phyloP scores from a whole-genome alignment of 2,797 vertebrate genomes.

The Florisuga fusca region DNA sequence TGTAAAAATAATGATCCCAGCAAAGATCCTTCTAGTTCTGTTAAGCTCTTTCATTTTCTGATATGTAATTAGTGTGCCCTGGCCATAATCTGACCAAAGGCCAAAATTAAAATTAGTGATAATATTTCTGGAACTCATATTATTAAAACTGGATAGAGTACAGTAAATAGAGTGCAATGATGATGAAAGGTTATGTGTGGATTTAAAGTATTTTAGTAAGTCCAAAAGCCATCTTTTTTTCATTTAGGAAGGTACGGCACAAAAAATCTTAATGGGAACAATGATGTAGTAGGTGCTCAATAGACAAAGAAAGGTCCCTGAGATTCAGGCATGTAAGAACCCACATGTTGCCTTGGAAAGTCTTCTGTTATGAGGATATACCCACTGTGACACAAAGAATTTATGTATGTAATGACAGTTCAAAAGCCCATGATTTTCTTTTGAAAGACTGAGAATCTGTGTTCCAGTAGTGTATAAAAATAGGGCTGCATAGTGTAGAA shows the following conservation, averaged over 20 bases:
- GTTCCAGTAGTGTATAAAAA: neutral
- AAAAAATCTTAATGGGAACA: neutral
- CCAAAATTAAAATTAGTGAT: neutral
- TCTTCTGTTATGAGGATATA: neutral
- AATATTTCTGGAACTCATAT: neutral
- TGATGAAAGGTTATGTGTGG: neutral
- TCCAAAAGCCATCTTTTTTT: rapidly evolving
- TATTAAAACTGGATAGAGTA: neutral
- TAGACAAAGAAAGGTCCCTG: neutral
- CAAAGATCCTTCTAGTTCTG: neutral
- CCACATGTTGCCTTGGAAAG: neutral
- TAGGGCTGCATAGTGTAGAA: no score
- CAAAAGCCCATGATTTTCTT: neutral
- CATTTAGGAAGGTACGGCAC: neutral
- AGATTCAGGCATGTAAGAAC: neutral
- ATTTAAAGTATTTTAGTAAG: neutral
- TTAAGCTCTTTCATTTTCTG: neutral
- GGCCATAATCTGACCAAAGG: neutral
- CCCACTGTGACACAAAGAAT: neutral
- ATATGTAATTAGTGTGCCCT: neutral
- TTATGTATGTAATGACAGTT: neutral
- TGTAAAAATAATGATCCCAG: neutral
- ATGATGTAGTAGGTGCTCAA: neutral
- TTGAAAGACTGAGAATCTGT: neutral
- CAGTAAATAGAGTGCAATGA: neutral